These are phyloP conservation scores for Alviniconcha strummeri DNA, from an alignment of 2,888 invertebrate genomes.

Conservation along the genomic window DNA sequence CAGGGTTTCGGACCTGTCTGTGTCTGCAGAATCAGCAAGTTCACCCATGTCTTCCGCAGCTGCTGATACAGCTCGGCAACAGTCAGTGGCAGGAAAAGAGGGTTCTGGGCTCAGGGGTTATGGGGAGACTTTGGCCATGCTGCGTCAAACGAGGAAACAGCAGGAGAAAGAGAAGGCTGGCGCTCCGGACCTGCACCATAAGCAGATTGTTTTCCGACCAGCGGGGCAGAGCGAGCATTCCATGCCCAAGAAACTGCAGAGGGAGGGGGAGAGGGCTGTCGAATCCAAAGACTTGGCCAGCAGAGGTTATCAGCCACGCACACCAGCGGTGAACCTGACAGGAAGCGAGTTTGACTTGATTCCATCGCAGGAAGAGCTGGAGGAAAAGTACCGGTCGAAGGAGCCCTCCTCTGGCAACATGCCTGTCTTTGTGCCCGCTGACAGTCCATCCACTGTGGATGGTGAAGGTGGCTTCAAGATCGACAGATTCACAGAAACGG, in stretches of 20 bases:
- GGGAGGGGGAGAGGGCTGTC: background rate
- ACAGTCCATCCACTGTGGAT: too few relatives aligned
- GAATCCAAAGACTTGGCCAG: background rate
- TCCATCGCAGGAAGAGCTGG: background rate
- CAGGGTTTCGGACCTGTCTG: too few relatives aligned
- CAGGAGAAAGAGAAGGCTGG: background rate
- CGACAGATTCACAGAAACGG: background rate
- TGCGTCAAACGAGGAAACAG: background rate
- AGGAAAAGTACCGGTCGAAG: background rate
- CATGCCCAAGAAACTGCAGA: background rate
- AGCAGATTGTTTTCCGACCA: conserved; percentile 1
- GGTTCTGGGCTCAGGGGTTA: too few relatives aligned
- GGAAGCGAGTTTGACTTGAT: conserved; percentile 5
- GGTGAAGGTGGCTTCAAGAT: too few relatives aligned
- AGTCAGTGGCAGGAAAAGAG: too few relatives aligned
- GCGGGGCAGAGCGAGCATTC: background rate
- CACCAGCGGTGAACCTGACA: too few relatives aligned
- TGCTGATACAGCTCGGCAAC: too few relatives aligned
- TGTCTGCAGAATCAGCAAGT: too few relatives aligned
- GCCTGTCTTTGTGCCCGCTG: background rate
- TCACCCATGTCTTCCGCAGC: too few relatives aligned
- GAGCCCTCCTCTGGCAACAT: background rate
- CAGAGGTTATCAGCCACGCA: background rate
- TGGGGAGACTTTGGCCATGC: background rate
- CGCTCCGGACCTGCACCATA: too few relatives aligned